Conservation (phyloP, 1,140 invertebrate genomes). For the Oreohelix idahoensis region DNA sequence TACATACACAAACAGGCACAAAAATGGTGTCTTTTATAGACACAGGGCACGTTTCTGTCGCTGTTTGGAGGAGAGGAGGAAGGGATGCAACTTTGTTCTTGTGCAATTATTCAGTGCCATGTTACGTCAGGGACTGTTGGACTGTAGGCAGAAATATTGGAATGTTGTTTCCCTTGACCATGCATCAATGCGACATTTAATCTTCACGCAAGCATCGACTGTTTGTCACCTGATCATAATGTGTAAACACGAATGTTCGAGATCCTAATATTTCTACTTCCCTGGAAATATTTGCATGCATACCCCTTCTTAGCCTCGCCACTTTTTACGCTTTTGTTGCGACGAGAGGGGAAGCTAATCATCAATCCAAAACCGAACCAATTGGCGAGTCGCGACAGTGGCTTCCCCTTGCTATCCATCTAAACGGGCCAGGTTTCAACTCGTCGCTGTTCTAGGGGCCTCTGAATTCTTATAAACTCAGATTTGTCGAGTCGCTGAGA, state of each 20-base stretch:
- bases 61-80: no score
- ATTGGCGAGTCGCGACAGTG: conserved; percentile 24
- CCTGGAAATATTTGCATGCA: neutral
- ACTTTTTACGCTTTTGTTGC: conserved; percentile 17
- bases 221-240: conserved; percentile 22
- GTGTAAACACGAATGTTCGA: neutral
- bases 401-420: conserved; percentile 1
- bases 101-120: neutral
- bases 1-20: neutral
- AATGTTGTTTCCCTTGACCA: conserved; percentile 4
- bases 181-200: conserved; percentile 15
- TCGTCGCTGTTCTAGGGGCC: neutral
- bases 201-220: neutral
- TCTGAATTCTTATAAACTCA: conserved; percentile 25
- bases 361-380: conserved; percentile 11
- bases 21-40: neutral
- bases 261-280: neutral
- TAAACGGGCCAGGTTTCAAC: neutral
- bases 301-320: neutral
- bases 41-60: neutral
- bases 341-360: conserved; percentile 18
- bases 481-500: conserved; percentile 12
- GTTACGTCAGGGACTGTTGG: neutral
- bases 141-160: neutral
- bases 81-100: neutral